Conservation (phyloP, 2,888 invertebrate species). For the Cheilosia grossa region DNA sequence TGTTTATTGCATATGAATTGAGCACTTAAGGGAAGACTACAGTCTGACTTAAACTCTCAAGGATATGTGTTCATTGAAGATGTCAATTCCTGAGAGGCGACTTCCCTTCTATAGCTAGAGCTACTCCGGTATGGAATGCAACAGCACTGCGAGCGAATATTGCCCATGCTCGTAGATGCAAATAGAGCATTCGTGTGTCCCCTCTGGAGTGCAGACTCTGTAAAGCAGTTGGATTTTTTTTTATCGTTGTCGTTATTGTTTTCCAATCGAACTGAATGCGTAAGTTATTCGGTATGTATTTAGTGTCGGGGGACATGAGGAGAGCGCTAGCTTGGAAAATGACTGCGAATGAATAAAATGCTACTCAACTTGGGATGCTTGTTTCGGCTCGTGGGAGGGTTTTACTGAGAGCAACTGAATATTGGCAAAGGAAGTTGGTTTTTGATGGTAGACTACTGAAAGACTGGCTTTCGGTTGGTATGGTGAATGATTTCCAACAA, state of each 20-base stretch:
- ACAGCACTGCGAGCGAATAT: conserved; percentile 4
- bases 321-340: neutral
- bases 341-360: conserved; percentile 12
- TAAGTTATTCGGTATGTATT: conserved; percentile 39
- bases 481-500: no score
- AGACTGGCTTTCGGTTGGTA: no score
- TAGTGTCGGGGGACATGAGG: neutral
- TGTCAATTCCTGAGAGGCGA: conserved; percentile 20
- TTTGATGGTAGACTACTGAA: no score
- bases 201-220: neutral
- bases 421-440: neutral
- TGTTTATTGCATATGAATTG: no score
- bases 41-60: neutral
- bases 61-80: conserved; percentile 3
- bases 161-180: conserved; percentile 22
- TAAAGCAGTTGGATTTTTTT: conserved; percentile 39
- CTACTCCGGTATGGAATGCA: neutral
- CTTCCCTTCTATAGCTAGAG: neutral
- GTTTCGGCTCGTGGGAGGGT: neutral
- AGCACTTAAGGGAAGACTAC: conserved; percentile 11
- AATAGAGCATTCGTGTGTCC: conserved; percentile 6
- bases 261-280: conserved; percentile 39
- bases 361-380: neutral
- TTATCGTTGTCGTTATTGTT: conserved; percentile 45
- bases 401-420: neutral